Conservation (phyloP, 1,140 invertebrate species). For the Platorchestia sp. region DNA sequence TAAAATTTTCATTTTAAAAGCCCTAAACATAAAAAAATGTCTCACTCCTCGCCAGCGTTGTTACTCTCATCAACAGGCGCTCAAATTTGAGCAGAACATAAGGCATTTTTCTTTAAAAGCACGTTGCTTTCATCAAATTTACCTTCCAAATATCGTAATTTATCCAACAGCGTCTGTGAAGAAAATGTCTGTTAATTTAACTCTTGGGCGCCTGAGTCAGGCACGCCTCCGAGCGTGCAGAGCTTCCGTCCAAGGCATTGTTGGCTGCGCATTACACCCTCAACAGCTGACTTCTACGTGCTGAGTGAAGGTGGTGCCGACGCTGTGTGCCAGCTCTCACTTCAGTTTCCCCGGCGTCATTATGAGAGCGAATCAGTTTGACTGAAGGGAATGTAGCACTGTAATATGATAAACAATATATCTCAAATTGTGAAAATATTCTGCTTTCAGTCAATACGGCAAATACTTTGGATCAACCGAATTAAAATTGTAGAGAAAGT, state of each 20-base stretch:
- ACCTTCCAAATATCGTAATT: background rate
- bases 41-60: background rate
- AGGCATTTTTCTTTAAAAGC: background rate
- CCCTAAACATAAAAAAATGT: background rate
- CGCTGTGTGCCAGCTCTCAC: background rate
- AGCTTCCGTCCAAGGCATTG: background rate
- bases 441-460: background rate
- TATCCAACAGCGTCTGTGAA: background rate
- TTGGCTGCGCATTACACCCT: background rate
- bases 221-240: too few relatives aligned
- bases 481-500: background rate
- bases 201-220: background rate
- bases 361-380: background rate
- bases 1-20: background rate
- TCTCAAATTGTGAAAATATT: background rate
- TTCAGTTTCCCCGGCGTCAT: background rate
- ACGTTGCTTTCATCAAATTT: background rate
- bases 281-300: background rate
- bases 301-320: background rate
- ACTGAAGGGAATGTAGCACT: background rate
- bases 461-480: background rate
- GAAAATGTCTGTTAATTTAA: background rate
- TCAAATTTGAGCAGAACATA: background rate
- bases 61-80: background rate
- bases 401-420: background rate